These are phyloP conservation scores for Brachypalpus laphriformis DNA, from an alignment of 2,888 invertebrate species.

Conservation along the genomic window DNA sequence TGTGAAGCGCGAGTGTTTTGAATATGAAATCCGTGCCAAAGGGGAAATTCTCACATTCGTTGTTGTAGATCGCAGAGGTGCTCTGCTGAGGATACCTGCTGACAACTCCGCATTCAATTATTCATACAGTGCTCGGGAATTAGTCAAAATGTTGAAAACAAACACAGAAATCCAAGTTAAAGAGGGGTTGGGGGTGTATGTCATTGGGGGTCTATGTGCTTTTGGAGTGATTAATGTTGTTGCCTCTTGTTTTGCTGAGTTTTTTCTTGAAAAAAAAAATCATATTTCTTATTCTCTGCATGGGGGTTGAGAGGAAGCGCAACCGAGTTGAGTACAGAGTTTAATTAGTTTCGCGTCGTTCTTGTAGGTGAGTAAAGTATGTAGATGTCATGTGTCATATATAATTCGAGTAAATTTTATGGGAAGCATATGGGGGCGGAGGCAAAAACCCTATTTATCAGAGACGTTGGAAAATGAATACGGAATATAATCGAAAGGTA, in stretches of 20 bases:
- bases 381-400: slow-evolving; percentile 38
- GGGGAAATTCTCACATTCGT: too few relatives aligned
- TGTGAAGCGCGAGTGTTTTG: slow-evolving; percentile 3
- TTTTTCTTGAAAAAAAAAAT: not conserved
- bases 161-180: slow-evolving; percentile 15
- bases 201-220: not conserved
- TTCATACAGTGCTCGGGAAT: slow-evolving; percentile 34
- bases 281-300: not conserved
- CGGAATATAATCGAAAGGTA: not conserved
- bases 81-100: slow-evolving; percentile 10
- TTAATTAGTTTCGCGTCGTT: slow-evolving; percentile 34
- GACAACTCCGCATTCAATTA: slow-evolving; percentile 49
- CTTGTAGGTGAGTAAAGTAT: slow-evolving; percentile 30
- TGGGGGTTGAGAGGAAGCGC: not conserved
- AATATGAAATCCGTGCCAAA: slow-evolving; percentile 39
- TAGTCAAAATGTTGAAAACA: slow-evolving; percentile 47
- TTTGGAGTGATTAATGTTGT: slow-evolving; percentile 28
- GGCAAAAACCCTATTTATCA: not conserved
- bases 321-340: slow-evolving; percentile 4
- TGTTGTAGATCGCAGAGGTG: slow-evolving; percentile 15
- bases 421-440: slow-evolving; percentile 4
- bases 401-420: slow-evolving; percentile 26
- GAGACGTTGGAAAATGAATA: slow-evolving; percentile 19
- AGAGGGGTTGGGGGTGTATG: not conserved
- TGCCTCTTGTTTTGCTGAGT: not conserved